Conservation (phyloP, 2,888 invertebrate genomes). For the Polyploca ridens region DNA sequence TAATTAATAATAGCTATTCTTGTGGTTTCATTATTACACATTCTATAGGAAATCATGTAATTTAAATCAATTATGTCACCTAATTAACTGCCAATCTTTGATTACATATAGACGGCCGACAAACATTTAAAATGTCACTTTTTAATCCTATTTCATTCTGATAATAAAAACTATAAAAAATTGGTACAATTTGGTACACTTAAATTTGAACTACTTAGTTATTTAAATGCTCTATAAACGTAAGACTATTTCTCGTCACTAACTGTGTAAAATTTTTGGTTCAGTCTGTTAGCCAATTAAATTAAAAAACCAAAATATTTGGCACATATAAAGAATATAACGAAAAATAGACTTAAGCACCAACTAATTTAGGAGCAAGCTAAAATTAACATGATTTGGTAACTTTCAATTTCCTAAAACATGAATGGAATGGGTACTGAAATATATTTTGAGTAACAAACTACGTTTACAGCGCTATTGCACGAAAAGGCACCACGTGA, state of each 20-base stretch:
- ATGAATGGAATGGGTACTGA: conserved; percentile 22
- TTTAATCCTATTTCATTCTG: conserved; percentile 1
- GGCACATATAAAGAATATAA: conserved; percentile 17
- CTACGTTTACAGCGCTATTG: conserved; percentile 11
- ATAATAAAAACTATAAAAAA: conserved; percentile 42
- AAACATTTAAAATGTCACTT: conserved; percentile 2
- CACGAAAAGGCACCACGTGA: conserved; percentile 50
- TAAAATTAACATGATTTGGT: conserved; percentile 48
- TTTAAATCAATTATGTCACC: not conserved
- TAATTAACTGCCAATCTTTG: not conserved
- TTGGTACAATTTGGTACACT: conserved; percentile 46
- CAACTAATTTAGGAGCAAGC: conserved; percentile 21
- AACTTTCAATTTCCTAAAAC: conserved; percentile 27
- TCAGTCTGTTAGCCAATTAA: conserved; percentile 11
- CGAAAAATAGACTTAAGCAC: conserved; percentile 24
- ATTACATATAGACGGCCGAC: not conserved
- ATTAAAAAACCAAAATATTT: conserved; percentile 10
- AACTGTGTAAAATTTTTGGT: conserved; percentile 8
- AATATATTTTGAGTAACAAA: conserved; percentile 3
- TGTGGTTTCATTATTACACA: conserved; percentile 20
- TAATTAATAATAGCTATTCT: not conserved
- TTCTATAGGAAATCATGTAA: not conserved
- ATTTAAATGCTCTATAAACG: conserved; percentile 54
- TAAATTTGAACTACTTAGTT: conserved; percentile 8
- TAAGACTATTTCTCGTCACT: conserved; percentile 41